Conservation (phyloP, 2,888 invertebrate species). For the Parapristionchus giblindavisi region DNA sequence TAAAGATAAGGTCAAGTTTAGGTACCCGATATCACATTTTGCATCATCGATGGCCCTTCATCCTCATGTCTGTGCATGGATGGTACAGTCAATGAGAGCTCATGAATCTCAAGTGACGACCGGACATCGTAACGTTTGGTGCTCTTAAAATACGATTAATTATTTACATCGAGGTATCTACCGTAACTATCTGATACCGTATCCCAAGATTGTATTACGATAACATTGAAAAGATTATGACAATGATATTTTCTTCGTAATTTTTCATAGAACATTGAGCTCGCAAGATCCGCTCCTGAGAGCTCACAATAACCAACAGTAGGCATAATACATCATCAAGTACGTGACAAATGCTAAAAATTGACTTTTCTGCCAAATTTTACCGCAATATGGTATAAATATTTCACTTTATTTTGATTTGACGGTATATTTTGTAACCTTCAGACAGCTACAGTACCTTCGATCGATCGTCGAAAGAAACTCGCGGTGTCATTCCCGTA, state of each 20-base stretch:
- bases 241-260: no score
- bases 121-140: background rate
- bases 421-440: background rate
- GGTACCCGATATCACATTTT: no score
- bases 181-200: no score
- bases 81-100: constrained; percentile 6
- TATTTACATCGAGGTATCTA: no score
- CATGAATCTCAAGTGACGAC: constrained; percentile 26
- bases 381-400: background rate
- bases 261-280: no score
- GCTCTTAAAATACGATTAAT: no score
- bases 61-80: no score
- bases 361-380: background rate
- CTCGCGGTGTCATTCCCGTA: background rate
- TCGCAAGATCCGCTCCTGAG: background rate
- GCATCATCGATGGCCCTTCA: no score
- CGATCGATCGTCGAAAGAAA: constrained; percentile 31
- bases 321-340: no score
- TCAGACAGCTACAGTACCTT: background rate
- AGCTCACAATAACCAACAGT: background rate
- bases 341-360: constrained; percentile 19
- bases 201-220: no score
- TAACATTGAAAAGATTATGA: no score
- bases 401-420: background rate
- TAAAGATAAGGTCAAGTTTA: no score